Base-by-base conservation (phyloP, 2,888 invertebrate genomes). In the Catocala nupta region DNA sequence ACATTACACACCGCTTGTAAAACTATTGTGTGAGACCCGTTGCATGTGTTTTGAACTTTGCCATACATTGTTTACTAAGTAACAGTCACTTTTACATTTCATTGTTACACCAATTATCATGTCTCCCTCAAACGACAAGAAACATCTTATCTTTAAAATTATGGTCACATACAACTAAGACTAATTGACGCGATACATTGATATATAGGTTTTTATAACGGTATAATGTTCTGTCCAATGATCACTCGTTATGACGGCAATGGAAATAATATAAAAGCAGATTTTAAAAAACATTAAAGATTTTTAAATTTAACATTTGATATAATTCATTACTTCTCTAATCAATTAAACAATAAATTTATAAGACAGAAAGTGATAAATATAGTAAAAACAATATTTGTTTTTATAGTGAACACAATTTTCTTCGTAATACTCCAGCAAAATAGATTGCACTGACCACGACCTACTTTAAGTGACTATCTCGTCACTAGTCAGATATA, bases 31-130 rank as follows among this genome's bases (percentile, higher is more conserved):
- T 77, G 78, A 61, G 70, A 68, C 62, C 5, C 43, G 25, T 75
- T 58, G 68, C 70, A 63, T 71, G 71, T 63, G 57, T 59, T 61
- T 48, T 74, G 73, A 72, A 64, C 80, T 75, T 67, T 70, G 70
- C 65, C 73, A 65, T 64, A 68, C 68, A 78, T 78, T 77, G 76
- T 77, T 44, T 59, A 13, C 61, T 55, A 58, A 51, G 36, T 59
- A 65, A 71, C 56, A 25, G 63, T 59, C 59, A 73, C 76, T 70
- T 79, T 77, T 78, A 72, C 69, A 70, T 62, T 55, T 48, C 68
- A 68, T 75, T 72, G 71, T 75, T 71, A 53, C 50, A 59, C 34
- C 63, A 55, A 53, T 63, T 69, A 74, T 63, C 63, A 58, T 68
- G 25, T 45, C 43, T 52, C 61, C 48, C 25, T 60, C 49, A 11